These are phyloP conservation scores for Pemphigus obesinymphae DNA, from an alignment of 1,140 invertebrate species.

Conservation along the genomic window DNA sequence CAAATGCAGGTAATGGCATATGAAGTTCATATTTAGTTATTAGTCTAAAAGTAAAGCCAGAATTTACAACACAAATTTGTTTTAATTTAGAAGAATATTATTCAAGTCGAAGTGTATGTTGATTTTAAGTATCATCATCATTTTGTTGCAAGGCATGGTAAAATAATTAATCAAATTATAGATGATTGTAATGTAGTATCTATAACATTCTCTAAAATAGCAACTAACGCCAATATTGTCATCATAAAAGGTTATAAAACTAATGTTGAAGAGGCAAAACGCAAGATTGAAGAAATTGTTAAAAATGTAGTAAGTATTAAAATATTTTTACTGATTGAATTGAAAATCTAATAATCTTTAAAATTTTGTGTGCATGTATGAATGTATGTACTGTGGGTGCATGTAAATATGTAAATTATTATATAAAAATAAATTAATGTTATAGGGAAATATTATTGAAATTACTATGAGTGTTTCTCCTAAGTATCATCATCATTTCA, in stretches of 20 bases:
- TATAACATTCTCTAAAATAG: slow-evolving; percentile 75
- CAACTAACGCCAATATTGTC: slow-evolving; percentile 26
- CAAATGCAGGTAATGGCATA: slow-evolving; percentile 34
- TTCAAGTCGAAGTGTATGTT: slow-evolving; percentile 74
- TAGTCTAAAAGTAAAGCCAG: slow-evolving; percentile 80
- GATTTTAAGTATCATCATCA: slow-evolving; percentile 86
- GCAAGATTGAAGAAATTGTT: slow-evolving; percentile 47
- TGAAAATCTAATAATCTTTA: no score
- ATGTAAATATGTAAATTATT: not conserved
- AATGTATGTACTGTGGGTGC: no score
- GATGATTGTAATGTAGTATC: slow-evolving; percentile 91
- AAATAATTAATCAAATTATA: slow-evolving; percentile 81
- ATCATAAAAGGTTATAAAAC: slow-evolving; percentile 36
- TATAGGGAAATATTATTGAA: slow-evolving; percentile 73
- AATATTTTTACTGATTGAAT: no score
- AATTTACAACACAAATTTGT: slow-evolving; percentile 83
- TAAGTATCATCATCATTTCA: slow-evolving; percentile 89
- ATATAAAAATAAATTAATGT: slow-evolving; percentile 37
- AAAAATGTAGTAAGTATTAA: slow-evolving; percentile 57
- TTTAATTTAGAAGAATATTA: slow-evolving; percentile 66
- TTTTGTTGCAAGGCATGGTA: slow-evolving; percentile 86
- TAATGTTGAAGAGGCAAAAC: slow-evolving; percentile 35
- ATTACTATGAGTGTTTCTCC: slow-evolving; percentile 77
- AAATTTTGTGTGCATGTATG: no score
- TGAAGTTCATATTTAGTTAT: slow-evolving; percentile 51